These are phyloP conservation scores for Cichlasoma orientale DNA, from an alignment of 2,797 vertebrate species.

Conservation along the genomic window DNA sequence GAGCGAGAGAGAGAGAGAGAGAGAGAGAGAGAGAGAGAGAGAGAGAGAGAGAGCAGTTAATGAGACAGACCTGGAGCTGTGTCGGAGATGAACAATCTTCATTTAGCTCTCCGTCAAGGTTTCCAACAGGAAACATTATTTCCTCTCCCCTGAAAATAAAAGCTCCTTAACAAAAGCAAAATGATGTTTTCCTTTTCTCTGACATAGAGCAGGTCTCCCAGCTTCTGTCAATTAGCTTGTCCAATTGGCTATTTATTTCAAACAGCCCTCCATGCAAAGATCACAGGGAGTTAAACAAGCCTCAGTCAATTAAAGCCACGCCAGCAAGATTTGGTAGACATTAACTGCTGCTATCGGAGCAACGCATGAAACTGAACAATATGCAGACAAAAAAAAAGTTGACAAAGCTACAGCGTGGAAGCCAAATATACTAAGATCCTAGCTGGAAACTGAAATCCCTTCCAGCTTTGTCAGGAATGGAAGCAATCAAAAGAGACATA, in stretches of 20 bases:
- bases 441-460: slow-evolving; percentile 31
- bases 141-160: slow-evolving; percentile 44
- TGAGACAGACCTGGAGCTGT: slow-evolving; percentile 48
- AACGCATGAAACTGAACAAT: slow-evolving; percentile 31
- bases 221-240: slow-evolving; percentile 61
- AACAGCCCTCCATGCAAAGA: slow-evolving; percentile 42
- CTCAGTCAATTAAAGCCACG: slow-evolving; percentile 48
- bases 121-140: slow-evolving; percentile 55
- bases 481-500: slow-evolving; percentile 34
- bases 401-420: slow-evolving; percentile 30
- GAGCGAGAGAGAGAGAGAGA: no score
- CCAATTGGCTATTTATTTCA: slow-evolving; percentile 58
- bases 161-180: slow-evolving; percentile 56
- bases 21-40: no score
- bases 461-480: slow-evolving; percentile 25
- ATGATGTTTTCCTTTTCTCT: slow-evolving; percentile 52
- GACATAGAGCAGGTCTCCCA: slow-evolving; percentile 44
- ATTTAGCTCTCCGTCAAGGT: slow-evolving; percentile 51
- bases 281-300: slow-evolving; percentile 40
- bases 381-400: slow-evolving; percentile 5
- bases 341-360: slow-evolving; percentile 37
- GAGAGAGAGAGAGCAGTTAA: slow-evolving; percentile 45
- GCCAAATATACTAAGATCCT: not conserved
- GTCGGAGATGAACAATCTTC: slow-evolving; percentile 58
- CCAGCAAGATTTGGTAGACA: slow-evolving; percentile 22